These are phyloP conservation scores for Microcebus lehilahytsara DNA, from an alignment of 2,113 vertebrate species.

Conservation along the genomic window DNA sequence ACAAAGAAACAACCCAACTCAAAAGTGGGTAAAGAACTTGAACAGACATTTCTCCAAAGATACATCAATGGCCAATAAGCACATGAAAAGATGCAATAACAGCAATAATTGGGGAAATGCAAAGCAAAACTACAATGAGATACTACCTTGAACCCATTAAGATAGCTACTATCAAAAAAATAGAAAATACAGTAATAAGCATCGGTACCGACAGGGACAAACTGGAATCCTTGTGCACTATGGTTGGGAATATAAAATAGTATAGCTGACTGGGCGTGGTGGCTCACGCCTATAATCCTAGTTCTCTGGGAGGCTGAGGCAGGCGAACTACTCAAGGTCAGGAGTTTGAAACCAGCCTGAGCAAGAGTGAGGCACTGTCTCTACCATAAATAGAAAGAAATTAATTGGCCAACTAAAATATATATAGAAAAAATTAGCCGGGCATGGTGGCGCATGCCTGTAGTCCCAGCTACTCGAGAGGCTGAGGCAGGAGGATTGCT, in stretches of 20 bases:
- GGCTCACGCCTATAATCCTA: too few relatives aligned
- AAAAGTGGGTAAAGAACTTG: background rate
- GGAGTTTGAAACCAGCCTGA: too few relatives aligned
- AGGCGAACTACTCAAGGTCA: too few relatives aligned
- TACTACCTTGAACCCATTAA: background rate
- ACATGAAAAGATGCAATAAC: background rate
- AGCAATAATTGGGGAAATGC: background rate
- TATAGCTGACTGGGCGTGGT: accelerated
- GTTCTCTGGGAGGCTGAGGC: too few relatives aligned
- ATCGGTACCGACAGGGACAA: background rate
- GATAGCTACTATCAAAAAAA: background rate
- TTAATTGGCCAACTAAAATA: too few relatives aligned
- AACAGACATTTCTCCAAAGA: background rate
- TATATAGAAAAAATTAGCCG: too few relatives aligned
- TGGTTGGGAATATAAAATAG: background rate
- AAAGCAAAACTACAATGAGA: background rate
- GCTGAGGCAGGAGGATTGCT: too few relatives aligned
- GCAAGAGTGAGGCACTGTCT: too few relatives aligned
- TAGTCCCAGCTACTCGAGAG: too few relatives aligned
- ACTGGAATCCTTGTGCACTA: background rate
- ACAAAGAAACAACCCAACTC: background rate
- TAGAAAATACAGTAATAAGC: background rate
- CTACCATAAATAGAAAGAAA: too few relatives aligned
- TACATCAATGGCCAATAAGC: background rate
- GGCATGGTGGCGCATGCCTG: too few relatives aligned